phyloP scores from a whole-genome alignment of 2,888 invertebrate genomes.

The Crepidodera aurea region DNA sequence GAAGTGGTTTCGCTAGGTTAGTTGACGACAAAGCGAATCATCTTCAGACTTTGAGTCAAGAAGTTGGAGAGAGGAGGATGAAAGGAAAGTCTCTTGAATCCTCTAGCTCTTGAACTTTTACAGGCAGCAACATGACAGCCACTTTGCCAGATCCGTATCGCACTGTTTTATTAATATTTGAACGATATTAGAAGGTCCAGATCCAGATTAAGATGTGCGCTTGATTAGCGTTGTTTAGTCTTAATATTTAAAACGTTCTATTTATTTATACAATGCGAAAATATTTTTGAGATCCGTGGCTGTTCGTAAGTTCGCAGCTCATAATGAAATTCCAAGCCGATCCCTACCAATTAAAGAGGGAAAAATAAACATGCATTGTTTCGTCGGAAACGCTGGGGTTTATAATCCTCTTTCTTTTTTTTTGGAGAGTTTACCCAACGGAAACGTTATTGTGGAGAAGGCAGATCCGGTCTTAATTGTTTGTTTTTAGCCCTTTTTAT shows the following conservation, averaged over 20 bases:
- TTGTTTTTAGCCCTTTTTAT: too few species aligned
- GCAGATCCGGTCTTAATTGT: neutral
- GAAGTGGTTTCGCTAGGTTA: constrained; percentile 30
- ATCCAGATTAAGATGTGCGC: too few species aligned
- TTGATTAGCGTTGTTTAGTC: too few species aligned
- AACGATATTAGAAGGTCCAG: too few species aligned
- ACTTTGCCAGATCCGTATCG: neutral
- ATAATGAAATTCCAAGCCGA: constrained; percentile 11
- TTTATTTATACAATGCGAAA: too few species aligned
- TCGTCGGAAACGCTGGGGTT: constrained; percentile 32
- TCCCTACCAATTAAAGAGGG: constrained; percentile 36
- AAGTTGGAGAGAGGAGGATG: constrained; percentile 24
- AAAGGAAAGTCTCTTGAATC: constrained; percentile 30
- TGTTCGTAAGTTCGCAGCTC: neutral
- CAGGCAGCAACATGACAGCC: constrained; percentile 13
- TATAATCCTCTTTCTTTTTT: constrained; percentile 35
- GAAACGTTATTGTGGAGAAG: constrained; percentile 21
- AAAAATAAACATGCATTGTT: constrained; percentile 40
- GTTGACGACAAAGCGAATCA: constrained; percentile 29
- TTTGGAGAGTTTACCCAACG: constrained; percentile 4
- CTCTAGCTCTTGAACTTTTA: constrained; percentile 24
- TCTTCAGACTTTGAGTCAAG: constrained; percentile 32
- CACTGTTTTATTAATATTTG: too few species aligned
- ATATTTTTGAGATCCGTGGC: neutral
- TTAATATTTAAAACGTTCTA: too few species aligned